phyloP scores from a whole-genome alignment of 1,140 invertebrate genomes.

The Leptopilina boulardi region DNA sequence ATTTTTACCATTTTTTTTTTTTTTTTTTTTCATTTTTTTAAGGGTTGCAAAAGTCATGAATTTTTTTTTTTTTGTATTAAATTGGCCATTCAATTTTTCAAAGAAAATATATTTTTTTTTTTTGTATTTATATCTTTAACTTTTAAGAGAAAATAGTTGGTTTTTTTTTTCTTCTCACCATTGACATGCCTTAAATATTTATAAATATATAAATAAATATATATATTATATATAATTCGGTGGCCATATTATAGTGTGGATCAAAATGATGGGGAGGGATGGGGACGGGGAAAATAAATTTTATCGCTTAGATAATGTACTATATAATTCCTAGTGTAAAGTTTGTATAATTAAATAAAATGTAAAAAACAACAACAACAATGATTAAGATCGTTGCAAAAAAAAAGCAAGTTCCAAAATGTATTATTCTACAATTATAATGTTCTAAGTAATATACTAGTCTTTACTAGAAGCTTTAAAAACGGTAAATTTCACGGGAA shows the following conservation, averaged over 20 bases:
- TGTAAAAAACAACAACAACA: constrained; percentile 43
- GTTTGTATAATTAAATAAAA: constrained; percentile 40
- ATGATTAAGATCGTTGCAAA: constrained; percentile 42
- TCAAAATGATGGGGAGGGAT: constrained; percentile 41
- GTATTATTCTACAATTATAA: constrained; percentile 43
- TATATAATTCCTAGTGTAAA: constrained; percentile 40
- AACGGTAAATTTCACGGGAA: constrained; percentile 46
- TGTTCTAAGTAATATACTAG: constrained; percentile 55
- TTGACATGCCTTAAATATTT: constrained; percentile 28
- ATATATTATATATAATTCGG: too few species aligned
- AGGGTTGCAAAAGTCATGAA: background rate
- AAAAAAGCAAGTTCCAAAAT: constrained; percentile 46
- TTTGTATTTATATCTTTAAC: background rate
- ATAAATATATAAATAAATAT: too few species aligned
- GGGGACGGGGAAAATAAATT: constrained; percentile 33
- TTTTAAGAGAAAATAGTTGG: background rate
- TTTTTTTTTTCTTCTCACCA: background rate
- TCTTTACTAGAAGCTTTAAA: constrained; percentile 58
- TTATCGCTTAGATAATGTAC: constrained; percentile 44
- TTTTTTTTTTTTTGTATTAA: background rate
- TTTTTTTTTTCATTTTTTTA: constrained; percentile 34
- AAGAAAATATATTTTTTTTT: too few species aligned
- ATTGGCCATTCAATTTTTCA: too few species aligned
- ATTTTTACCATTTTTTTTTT: constrained; percentile 1
- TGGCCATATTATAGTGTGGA: constrained; percentile 42